Percentiles rank a stretch among this genome's conserved stretches.
These are phyloP conservation scores for Oscheius sp. DNA, from an alignment of 2,888 invertebrate genomes.

Conservation along the genomic window DNA sequence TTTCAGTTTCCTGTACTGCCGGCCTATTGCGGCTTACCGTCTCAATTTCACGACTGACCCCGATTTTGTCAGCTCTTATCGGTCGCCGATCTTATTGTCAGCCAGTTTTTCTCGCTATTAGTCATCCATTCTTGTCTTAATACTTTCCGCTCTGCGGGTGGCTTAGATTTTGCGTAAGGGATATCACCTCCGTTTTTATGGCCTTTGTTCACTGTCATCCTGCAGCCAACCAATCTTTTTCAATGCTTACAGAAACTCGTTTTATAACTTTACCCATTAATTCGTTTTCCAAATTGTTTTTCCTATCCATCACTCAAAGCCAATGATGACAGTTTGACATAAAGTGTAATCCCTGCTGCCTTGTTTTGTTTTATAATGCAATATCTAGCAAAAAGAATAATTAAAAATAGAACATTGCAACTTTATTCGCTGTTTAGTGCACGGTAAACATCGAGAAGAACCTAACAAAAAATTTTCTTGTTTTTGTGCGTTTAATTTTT, in stretches of 20 bases:
- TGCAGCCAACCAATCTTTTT: not conserved
- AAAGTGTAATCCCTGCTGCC: no score
- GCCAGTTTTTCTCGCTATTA: slow-evolving; percentile 12
- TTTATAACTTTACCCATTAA: not conserved
- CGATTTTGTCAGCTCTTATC: slow-evolving; percentile 10
- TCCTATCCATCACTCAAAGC: no score
- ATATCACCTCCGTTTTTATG: slow-evolving; percentile 18
- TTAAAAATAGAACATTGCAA: no score
- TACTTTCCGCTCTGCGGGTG: slow-evolving; percentile 3
- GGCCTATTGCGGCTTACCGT: not conserved
- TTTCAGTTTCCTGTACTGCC: no score
- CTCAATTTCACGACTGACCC: slow-evolving; percentile 25
- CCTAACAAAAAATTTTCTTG: no score
- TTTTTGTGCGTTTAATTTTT: not conserved
- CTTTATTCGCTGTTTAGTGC: no score
- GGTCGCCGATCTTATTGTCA: not conserved
- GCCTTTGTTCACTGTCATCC: slow-evolving; percentile 10
- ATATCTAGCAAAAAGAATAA: no score
- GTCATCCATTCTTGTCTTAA: slow-evolving; percentile 4
- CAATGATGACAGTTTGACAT: no score
- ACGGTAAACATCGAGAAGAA: no score
- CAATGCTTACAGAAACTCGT: not conserved
- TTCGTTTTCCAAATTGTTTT: no score
- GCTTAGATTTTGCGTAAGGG: slow-evolving; percentile 12
- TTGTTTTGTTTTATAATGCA: no score